These are phyloP conservation scores for Abrostola triplasia DNA, from an alignment of 2,888 invertebrate species.

Conservation along the genomic window DNA sequence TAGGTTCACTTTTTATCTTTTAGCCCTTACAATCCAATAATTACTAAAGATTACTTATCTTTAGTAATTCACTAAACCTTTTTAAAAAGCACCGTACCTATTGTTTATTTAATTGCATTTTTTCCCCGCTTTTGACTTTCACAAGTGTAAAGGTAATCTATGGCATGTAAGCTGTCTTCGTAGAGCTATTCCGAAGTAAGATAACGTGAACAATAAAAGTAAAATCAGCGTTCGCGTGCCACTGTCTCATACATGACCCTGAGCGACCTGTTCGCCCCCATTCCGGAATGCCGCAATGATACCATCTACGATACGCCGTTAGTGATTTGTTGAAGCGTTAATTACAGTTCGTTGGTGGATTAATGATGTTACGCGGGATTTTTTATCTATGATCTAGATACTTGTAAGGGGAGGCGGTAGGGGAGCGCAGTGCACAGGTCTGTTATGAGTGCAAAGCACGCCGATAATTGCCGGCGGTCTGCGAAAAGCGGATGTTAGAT, in stretches of 20 bases:
- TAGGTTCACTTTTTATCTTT: too few species aligned
- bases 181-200: constrained; percentile 30
- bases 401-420: constrained; percentile 47
- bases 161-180: constrained; percentile 41
- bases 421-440: constrained; percentile 31
- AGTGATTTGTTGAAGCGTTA: constrained; percentile 84
- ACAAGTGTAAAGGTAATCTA: constrained; percentile 19
- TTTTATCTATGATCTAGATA: constrained; percentile 63
- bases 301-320: constrained; percentile 70
- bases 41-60: too few species aligned
- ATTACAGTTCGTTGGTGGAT: constrained; percentile 77
- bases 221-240: constrained; percentile 63
- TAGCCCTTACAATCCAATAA: too few species aligned
- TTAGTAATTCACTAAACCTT: too few species aligned
- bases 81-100: too few species aligned
- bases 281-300: constrained; percentile 61
- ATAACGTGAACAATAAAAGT: constrained; percentile 53
- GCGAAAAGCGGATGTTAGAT: constrained; percentile 77
- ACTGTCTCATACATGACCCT: constrained; percentile 67
- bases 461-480: constrained; percentile 80
- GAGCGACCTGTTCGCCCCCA: constrained; percentile 65
- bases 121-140: background rate
- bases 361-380: constrained; percentile 77
- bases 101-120: background rate
- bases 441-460: constrained; percentile 82